Evolutionary conservation across 23 tunicate genomes (phyloP), one percentile per base, ranked within the genome.

Genomic region (Phallusia fumigata): DNA sequence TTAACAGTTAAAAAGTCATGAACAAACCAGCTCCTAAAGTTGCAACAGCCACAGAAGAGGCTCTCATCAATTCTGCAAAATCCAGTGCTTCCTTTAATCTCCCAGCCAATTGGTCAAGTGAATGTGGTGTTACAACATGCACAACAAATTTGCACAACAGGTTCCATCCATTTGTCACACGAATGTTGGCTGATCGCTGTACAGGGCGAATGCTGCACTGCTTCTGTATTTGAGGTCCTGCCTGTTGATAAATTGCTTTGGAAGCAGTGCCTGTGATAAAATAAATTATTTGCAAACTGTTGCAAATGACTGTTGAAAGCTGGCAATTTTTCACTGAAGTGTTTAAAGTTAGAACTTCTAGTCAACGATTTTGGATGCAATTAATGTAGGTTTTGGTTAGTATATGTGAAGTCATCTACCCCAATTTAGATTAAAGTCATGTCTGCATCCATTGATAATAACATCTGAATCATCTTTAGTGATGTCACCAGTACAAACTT

Each of bases 1-100:
- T 40, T 40, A 40, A 40, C 5, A 40, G 10, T 40, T 40, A 10
- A 40, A 40, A 40, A 40, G 47, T 40, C 5, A 40, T n/a, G n/a
- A 40, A 40, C 47, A 40, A 10, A 86, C 90, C 90, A 65, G 90
- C 90, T 18, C 90, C 90, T 15, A 86, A 31, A 0, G 90, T 86
- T 26, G 90, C 84, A 2, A 86, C 19, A 26, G 90, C 80, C 24
- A 86, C 90, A 19, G 90, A 86, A 19, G 36, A 21, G 18, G 80
- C 90, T 52, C 52, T 74, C 34, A 86, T 74, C 33, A 86, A 33
- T 18, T 86, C 90, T 19, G 90, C 90, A 51, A n/a, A 36, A 15
- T 86, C 80, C 84, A 86, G 35, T 30, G 84, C 80, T 5, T 80
- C 80, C 52, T 86, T 80, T 18, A 86, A 30, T 64, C 74, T n/a